Percentiles rank a stretch among this genome's conserved stretches.
Conservation (phyloP, 2,797 vertebrate genomes). For the Rhincodon typus region DNA sequence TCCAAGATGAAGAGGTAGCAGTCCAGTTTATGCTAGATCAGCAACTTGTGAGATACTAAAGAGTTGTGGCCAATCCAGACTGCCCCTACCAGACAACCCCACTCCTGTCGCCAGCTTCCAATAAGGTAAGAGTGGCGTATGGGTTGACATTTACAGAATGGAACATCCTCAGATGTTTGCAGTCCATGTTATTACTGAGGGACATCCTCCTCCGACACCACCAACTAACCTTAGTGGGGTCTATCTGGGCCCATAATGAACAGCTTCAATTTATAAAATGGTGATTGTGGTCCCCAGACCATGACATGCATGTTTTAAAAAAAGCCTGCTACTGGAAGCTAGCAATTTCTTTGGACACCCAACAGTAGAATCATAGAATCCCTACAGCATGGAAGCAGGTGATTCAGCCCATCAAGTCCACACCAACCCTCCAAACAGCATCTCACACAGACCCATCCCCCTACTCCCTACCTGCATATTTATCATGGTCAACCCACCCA, state of each 20-base stretch:
- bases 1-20: not conserved
- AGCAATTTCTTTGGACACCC: not conserved
- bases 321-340: not conserved
- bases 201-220: too few species aligned
- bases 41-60: not conserved
- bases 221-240: not conserved
- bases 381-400: too few species aligned
- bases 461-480: too few species aligned
- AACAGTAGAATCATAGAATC: not conserved
- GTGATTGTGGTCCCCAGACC: not conserved
- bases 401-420: too few species aligned
- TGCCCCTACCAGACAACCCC: not conserved
- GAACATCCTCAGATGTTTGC: too few species aligned
- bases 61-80: not conserved
- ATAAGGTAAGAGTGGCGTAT: not conserved
- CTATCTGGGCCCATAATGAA: not conserved
- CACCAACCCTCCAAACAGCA: too few species aligned
- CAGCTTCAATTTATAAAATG: not conserved
- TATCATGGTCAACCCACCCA: too few species aligned
- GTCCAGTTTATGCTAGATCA: not conserved
- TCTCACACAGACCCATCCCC: too few species aligned
- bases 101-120: not conserved
- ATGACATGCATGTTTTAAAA: not conserved
- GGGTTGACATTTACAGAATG: not conserved
- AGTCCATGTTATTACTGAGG: not conserved